phyloP scores from a whole-genome alignment of 1,140 invertebrate genomes.

The Ceratitis capitata region DNA sequence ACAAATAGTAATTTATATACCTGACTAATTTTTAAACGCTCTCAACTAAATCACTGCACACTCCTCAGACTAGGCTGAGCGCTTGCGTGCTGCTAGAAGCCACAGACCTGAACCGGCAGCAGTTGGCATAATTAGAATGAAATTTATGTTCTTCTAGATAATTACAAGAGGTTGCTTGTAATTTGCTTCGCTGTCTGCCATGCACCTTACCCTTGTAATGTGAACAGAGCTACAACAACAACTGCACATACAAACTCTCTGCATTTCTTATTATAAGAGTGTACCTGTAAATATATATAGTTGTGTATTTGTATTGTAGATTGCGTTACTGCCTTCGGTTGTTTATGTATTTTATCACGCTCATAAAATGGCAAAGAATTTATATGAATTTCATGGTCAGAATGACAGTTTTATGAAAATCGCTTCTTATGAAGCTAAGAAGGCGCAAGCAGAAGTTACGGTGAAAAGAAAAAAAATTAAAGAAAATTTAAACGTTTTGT shows the following conservation, averaged over 20 bases:
- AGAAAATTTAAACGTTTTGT: too few relatives aligned
- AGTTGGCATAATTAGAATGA: neutral
- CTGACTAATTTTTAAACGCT: too few relatives aligned
- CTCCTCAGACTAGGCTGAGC: too few relatives aligned
- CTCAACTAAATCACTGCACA: too few relatives aligned
- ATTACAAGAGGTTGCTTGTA: neutral
- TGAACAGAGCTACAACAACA: neutral
- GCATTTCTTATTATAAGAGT: neutral
- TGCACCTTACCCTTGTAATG: neutral
- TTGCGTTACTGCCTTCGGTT: neutral
- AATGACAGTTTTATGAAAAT: constrained; percentile 34
- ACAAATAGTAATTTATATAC: too few relatives aligned
- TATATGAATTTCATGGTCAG: neutral
- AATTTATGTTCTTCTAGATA: neutral
- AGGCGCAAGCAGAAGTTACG: neutral
- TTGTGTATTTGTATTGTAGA: neutral
- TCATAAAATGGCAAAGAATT: neutral
- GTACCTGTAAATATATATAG: neutral
- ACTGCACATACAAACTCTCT: neutral
- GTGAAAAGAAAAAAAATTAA: neutral
- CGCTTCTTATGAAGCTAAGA: neutral
- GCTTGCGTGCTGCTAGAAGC: too few relatives aligned
- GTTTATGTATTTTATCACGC: neutral
- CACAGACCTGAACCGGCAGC: too few relatives aligned
- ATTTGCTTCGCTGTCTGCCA: neutral